A percentile compares a stretch with the other conserved stretches of the same genome.
phyloP scores from a whole-genome alignment of 2,113 vertebrate species.

The Atherinomorus stipes region DNA sequence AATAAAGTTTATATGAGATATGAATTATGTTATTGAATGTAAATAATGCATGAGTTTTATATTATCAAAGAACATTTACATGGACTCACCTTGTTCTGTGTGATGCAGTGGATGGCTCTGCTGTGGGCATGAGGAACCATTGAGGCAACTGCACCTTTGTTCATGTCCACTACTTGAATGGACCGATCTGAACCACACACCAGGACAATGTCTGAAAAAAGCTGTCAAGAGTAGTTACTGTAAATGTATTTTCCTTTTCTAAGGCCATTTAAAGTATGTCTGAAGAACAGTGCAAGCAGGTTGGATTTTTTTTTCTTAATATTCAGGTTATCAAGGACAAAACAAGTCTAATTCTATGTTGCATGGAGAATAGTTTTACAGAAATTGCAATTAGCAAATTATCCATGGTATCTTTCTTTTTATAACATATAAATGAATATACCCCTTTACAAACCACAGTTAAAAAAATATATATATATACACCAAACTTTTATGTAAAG shows the following conservation, averaged over 20 bases:
- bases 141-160: constrained; percentile 80
- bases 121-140: constrained; percentile 84
- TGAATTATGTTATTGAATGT: background rate
- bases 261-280: background rate
- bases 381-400: no score
- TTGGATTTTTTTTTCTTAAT: background rate
- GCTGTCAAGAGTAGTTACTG: constrained; percentile 51
- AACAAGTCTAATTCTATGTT: background rate
- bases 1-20: background rate
- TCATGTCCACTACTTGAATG: constrained; percentile 90
- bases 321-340: background rate
- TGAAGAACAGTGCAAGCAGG: background rate
- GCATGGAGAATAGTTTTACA: no score
- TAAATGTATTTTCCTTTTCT: background rate
- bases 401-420: background rate
- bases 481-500: no score
- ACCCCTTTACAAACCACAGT: no score
- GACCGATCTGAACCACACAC: constrained; percentile 84
- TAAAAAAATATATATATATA: no score
- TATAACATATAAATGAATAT: background rate
- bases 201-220: constrained; percentile 86
- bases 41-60: background rate
- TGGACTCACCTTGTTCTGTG: constrained; percentile 88
- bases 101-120: constrained; percentile 87
- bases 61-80: background rate